Percentiles rank a stretch among this genome's conserved stretches.
phyloP scores from a whole-genome alignment of 1,140 invertebrate genomes.

The Stegodyphus dumicola region DNA sequence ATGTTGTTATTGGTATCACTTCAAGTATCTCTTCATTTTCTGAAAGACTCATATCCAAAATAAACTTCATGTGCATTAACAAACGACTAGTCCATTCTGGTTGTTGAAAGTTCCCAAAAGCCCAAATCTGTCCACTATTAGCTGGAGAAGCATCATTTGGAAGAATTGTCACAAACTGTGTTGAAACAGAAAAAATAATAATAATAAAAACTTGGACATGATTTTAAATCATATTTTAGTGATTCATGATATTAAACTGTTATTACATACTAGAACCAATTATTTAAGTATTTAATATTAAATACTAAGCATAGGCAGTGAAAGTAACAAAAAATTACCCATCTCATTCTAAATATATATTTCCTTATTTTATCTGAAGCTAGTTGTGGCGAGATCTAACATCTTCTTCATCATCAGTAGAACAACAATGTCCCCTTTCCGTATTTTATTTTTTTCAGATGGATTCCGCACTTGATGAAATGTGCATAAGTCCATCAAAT shows the following conservation, averaged over 20 bases:
- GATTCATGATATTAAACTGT: not conserved
- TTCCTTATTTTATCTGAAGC: too few relatives aligned
- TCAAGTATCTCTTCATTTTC: slow-evolving; percentile 23
- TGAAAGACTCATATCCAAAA: not conserved
- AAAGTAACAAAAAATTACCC: not conserved
- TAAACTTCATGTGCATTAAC: slow-evolving; percentile 7
- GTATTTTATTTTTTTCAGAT: too few relatives aligned
- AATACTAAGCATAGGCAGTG: not conserved
- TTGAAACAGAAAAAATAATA: not conserved
- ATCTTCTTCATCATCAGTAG: too few relatives aligned
- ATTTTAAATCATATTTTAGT: not conserved
- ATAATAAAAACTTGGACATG: not conserved
- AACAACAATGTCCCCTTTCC: too few relatives aligned
- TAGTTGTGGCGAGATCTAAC: too few relatives aligned
- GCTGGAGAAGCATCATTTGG: slow-evolving; percentile 23
- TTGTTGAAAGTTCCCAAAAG: slow-evolving; percentile 21
- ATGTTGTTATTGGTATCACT: slow-evolving; percentile 15
- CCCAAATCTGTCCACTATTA: slow-evolving; percentile 30
- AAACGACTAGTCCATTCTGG: slow-evolving; percentile 3
- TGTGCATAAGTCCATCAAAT: too few relatives aligned
- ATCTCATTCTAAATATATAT: too few relatives aligned
- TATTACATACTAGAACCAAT: not conserved
- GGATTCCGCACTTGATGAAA: too few relatives aligned
- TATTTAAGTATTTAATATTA: not conserved
- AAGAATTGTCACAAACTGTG: slow-evolving; percentile 25